Conservation (phyloP, 92 coral and sea anemone species). For the Palythoa caribaeorum region DNA sequence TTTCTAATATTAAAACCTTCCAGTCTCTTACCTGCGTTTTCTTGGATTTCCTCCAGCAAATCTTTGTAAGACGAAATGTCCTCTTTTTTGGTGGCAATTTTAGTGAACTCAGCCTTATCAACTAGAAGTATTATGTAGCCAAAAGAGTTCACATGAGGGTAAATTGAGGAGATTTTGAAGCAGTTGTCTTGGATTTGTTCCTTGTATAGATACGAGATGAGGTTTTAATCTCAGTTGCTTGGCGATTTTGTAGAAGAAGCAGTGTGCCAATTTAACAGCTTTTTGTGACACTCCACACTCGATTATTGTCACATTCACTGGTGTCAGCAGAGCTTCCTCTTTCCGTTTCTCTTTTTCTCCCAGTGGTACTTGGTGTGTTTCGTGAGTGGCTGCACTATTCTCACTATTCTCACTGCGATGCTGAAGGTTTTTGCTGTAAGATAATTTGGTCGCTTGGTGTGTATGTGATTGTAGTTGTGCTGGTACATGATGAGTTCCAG, state of each 20-base stretch:
- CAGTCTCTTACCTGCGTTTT: constrained; percentile 5
- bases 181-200: neutral
- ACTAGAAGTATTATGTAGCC: neutral
- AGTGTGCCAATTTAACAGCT: neutral
- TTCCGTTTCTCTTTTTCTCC: neutral
- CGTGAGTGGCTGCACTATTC: neutral
- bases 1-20: too few relatives aligned
- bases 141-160: neutral
- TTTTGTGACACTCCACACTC: neutral
- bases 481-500: neutral
- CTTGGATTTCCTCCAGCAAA: constrained; percentile 8
- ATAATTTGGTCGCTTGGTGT: neutral
- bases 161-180: neutral
- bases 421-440: too few relatives aligned
- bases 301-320: constrained; percentile 32
- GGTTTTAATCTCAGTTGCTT: neutral
- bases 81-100: neutral
- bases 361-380: neutral
- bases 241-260: neutral
- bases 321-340: neutral
- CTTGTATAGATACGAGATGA: neutral
- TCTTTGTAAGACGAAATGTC: neutral
- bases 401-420: too few relatives aligned
- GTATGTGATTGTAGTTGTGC: neutral
- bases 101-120: neutral